Evolutionary conservation across 2,113 vertebrate genomes (phyloP).

Genomic region (Ammodramus savannarum): DNA sequence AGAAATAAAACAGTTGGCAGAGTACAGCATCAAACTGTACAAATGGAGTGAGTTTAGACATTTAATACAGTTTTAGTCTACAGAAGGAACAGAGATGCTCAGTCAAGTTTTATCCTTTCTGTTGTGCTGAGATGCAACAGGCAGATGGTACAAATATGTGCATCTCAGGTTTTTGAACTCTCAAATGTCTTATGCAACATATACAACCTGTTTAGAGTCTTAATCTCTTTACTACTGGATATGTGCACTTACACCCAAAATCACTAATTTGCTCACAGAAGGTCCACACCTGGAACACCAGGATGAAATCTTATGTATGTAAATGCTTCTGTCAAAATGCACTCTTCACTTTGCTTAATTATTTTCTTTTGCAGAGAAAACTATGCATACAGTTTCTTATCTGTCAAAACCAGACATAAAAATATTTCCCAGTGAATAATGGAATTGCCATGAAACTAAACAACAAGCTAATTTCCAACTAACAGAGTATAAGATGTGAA

Average conservation of each 20-base stretch:
- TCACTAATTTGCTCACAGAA: background rate
- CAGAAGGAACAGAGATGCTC: background rate
- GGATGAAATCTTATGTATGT: background rate
- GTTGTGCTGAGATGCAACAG: background rate
- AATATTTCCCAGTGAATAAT: background rate
- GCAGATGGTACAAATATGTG: background rate
- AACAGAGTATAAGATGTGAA: background rate
- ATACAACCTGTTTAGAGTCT: background rate
- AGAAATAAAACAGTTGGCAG: background rate
- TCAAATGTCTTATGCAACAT: background rate
- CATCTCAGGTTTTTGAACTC: background rate
- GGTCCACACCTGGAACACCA: background rate
- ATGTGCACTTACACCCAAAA: background rate
- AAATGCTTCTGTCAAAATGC: background rate
- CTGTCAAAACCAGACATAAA: background rate
- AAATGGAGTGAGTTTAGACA: background rate
- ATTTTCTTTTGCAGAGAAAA: background rate
- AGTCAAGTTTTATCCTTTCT: background rate
- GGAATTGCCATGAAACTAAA: background rate
- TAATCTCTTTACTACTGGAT: background rate
- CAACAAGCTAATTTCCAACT: background rate
- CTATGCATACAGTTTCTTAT: background rate
- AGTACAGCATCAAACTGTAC: background rate
- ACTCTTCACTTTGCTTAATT: background rate
- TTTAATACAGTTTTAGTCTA: background rate